These are phyloP conservation scores for Brachynemurus nebulosus DNA, from an alignment of 2,888 invertebrate species.

Conservation along the genomic window DNA sequence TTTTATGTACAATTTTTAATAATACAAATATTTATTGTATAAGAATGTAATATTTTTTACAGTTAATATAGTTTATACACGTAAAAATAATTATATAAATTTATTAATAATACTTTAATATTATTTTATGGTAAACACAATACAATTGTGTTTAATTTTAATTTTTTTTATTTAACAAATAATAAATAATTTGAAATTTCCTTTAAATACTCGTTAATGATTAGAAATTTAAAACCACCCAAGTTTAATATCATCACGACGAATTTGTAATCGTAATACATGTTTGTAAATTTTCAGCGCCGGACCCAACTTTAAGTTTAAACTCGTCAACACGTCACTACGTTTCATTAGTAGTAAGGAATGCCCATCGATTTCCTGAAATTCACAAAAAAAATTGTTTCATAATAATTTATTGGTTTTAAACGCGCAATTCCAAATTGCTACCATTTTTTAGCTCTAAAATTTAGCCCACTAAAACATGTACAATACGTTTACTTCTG, in stretches of 20 bases:
- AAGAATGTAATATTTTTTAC: not conserved
- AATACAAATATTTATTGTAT: not conserved
- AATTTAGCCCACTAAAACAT: slow-evolving; percentile 9
- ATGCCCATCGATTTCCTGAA: slow-evolving; percentile 81
- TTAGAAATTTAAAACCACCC: slow-evolving; percentile 46
- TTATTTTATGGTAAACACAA: not conserved
- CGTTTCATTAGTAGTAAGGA: slow-evolving; percentile 72
- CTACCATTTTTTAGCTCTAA: no score
- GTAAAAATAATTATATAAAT: no score
- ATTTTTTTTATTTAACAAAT: not conserved
- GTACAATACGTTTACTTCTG: no score
- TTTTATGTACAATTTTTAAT: not conserved
- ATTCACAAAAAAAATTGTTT: slow-evolving; percentile 18
- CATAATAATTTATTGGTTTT: not conserved
- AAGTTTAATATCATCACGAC: slow-evolving; percentile 55
- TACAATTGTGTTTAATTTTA: not conserved
- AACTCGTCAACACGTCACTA: slow-evolving; percentile 66
- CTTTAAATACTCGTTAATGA: not conserved
- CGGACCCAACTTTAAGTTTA: slow-evolving; percentile 75
- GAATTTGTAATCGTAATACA: slow-evolving; percentile 65
- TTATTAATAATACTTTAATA: not conserved
- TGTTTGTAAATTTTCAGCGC: slow-evolving; percentile 74
- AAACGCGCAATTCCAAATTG: no score
- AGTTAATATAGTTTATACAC: no score
- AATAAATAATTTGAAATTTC: not conserved